Percentiles rank a stretch among this genome's conserved stretches.
Conservation (phyloP, 2,888 invertebrate genomes). For the Dryadula phaetusa region DNA sequence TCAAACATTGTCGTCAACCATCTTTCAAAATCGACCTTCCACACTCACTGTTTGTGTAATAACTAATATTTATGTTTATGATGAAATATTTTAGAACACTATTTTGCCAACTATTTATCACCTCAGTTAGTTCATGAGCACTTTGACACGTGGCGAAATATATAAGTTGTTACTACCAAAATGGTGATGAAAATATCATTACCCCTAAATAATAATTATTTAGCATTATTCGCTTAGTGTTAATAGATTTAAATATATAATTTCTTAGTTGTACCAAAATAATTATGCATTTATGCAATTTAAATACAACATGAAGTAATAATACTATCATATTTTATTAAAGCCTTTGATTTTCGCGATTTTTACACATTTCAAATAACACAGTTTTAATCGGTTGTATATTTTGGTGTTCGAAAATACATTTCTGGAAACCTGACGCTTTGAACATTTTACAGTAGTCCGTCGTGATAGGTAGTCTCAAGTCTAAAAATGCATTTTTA, state of each 20-base stretch:
- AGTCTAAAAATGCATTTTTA: no score
- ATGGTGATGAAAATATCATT: conserved; percentile 3
- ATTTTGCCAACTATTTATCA: conserved; percentile 21
- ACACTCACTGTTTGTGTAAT: conserved; percentile 25
- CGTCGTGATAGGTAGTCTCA: no score
- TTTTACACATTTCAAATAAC: no score
- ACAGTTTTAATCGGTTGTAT: no score
- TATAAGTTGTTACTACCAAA: background rate
- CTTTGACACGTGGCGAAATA: conserved; percentile 18
- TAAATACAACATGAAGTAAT: background rate
- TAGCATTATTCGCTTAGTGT: background rate
- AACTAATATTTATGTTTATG: conserved; percentile 27
- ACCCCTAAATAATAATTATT: background rate
- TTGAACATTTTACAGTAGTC: no score
- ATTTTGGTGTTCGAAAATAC: no score
- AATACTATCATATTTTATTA: no score
- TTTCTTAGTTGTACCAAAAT: background rate
- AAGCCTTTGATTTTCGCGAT: no score
- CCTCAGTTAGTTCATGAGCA: conserved; percentile 8
- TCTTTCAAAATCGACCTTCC: conserved; percentile 22
- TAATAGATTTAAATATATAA: no score
- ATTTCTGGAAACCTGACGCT: no score
- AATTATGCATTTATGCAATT: background rate
- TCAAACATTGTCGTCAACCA: conserved; percentile 1
- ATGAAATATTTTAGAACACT: conserved; percentile 24